A percentile compares a stretch with the other conserved stretches of the same genome.
Evolutionary conservation across 1,140 invertebrate genomes (phyloP).

Genomic region (Drosophila busckii): DNA sequence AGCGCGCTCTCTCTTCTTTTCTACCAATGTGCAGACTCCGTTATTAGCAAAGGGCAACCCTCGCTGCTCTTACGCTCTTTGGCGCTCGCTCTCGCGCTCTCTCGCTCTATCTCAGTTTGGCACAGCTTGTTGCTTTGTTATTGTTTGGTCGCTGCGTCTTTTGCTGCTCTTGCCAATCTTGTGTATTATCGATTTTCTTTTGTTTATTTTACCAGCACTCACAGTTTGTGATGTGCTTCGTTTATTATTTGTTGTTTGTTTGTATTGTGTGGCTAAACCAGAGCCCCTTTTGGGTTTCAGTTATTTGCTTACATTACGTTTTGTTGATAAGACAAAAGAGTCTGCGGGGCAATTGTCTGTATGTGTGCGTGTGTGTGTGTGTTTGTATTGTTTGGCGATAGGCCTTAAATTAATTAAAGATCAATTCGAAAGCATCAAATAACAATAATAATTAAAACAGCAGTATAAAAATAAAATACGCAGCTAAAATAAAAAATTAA

Average conservation of each 20-base stretch:
- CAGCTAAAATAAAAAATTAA: no score
- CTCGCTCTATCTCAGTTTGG: not conserved
- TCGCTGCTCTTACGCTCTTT: slow-evolving; percentile 13
- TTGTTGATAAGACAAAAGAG: slow-evolving; percentile 24
- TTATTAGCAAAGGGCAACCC: slow-evolving; percentile 23
- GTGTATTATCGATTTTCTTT: slow-evolving; percentile 49
- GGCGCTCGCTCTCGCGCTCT: not conserved
- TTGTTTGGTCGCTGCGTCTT: slow-evolving; percentile 27
- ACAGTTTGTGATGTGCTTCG: no score
- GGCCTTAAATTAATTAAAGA: no score
- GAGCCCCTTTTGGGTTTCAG: slow-evolving; percentile 24
- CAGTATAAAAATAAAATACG: no score
- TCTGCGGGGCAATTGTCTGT: not conserved
- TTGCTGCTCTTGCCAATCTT: slow-evolving; percentile 46
- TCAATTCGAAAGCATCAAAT: no score
- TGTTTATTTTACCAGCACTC: slow-evolving; percentile 29
- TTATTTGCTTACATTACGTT: slow-evolving; percentile 25
- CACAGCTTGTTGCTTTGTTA: slow-evolving; percentile 40
- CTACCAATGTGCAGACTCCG: slow-evolving; percentile 17
- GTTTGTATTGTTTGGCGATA: slow-evolving; percentile 22
- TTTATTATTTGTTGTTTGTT: slow-evolving; percentile 24
- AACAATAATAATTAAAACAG: no score
- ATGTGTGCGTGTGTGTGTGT: slow-evolving; percentile 2
- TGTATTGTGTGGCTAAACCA: not conserved
- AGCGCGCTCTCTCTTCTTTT: not conserved